These are phyloP conservation scores for Hyles lineata DNA, from an alignment of 2,888 invertebrate species.

Conservation along the genomic window DNA sequence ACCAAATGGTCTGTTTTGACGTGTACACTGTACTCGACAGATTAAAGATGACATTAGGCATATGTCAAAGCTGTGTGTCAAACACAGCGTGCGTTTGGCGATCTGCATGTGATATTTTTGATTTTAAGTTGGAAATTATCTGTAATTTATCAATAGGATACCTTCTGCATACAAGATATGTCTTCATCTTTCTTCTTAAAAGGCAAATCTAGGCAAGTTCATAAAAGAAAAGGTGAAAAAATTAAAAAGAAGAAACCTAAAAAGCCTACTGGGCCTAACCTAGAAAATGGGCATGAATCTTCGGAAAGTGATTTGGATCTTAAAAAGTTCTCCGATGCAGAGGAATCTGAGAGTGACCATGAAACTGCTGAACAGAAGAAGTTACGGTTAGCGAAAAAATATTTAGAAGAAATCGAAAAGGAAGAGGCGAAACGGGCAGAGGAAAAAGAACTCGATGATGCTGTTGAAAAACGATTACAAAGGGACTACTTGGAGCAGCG, in stretches of 20 bases:
- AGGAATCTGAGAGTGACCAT: slow-evolving; percentile 86
- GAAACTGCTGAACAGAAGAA: slow-evolving; percentile 97
- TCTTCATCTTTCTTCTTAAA: slow-evolving; percentile 86
- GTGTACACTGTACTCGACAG: too few relatives aligned
- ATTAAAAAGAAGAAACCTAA: slow-evolving; percentile 68
- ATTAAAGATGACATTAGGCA: too few relatives aligned
- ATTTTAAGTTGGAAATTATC: background rate
- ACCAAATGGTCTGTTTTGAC: too few relatives aligned
- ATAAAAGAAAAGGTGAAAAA: slow-evolving; percentile 83
- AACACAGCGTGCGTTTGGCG: background rate
- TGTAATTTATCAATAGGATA: background rate
- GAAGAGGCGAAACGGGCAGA: slow-evolving; percentile 90
- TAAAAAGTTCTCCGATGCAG: slow-evolving; percentile 79
- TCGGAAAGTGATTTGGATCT: slow-evolving; percentile 87
- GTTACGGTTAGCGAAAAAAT: slow-evolving; percentile 94
- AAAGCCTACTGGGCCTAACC: slow-evolving; percentile 68
- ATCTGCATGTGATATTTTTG: slow-evolving; percentile 1
- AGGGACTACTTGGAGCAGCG: slow-evolving; percentile 94
- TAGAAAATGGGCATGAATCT: slow-evolving; percentile 85
- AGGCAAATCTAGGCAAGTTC: slow-evolving; percentile 82
- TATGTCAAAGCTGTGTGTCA: too few relatives aligned
- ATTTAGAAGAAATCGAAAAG: slow-evolving; percentile 93
- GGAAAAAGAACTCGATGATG: slow-evolving; percentile 86
- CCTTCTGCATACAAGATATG: slow-evolving; percentile 50
- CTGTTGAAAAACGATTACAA: slow-evolving; percentile 90